These are phyloP conservation scores for Cetoscarus ocellatus DNA, from an alignment of 2,797 vertebrate genomes.

Conservation along the genomic window DNA sequence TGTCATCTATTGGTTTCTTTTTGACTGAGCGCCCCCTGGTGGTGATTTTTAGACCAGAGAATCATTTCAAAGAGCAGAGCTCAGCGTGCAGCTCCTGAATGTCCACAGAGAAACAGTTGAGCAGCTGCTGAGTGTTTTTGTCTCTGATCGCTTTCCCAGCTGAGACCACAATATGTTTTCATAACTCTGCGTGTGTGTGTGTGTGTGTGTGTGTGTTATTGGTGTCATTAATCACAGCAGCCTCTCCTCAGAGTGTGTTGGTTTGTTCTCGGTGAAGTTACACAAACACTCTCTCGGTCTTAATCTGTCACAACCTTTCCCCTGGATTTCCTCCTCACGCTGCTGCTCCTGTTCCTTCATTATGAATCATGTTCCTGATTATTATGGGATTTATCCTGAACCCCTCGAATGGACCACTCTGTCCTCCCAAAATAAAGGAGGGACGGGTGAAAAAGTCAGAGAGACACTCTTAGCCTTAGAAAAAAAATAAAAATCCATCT, in stretches of 20 bases:
- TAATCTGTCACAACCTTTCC: conserved; percentile 24
- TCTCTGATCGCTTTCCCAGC: conserved; percentile 11
- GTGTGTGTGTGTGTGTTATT: conserved; percentile 11
- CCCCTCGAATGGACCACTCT: not conserved
- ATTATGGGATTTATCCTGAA: conserved; percentile 17
- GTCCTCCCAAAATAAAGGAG: not conserved
- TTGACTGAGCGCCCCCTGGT: too few relatives aligned
- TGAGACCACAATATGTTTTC: conserved; percentile 10
- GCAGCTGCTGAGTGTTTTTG: conserved; percentile 20
- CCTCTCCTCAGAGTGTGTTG: conserved; percentile 37
- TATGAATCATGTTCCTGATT: conserved; percentile 11
- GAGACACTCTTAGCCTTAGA: not conserved
- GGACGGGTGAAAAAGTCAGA: not conserved
- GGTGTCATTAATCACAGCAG: conserved; percentile 47
- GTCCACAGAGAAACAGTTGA: not conserved
- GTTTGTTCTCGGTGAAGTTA: conserved; percentile 10
- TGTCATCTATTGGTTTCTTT: too few relatives aligned
- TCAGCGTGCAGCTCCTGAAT: not conserved
- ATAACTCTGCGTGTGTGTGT: conserved; percentile 14
- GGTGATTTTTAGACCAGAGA: not conserved
- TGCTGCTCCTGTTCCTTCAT: conserved; percentile 13
- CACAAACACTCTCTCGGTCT: not conserved
- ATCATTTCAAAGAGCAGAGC: not conserved
- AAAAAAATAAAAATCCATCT: too few relatives aligned
- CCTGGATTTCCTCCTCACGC: not conserved